phyloP scores from a whole-genome alignment of 2,113 vertebrate genomes.

The Cichladusa arquata region DNA sequence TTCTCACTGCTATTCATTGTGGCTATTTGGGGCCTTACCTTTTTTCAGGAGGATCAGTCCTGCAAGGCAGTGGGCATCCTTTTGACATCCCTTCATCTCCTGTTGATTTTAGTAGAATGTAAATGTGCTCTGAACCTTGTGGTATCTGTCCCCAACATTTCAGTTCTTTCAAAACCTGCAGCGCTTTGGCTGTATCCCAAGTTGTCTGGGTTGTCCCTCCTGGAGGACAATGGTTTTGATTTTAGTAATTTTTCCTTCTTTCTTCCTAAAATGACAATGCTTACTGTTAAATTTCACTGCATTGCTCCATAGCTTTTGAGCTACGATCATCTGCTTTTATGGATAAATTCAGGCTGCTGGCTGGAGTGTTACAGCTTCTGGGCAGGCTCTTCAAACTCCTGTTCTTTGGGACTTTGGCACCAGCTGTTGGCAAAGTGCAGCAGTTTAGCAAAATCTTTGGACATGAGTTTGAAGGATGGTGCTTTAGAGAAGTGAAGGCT shows the following conservation, averaged over 20 bases:
- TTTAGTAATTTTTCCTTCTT: constrained; percentile 15
- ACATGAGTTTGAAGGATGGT: neutral
- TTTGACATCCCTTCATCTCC: neutral
- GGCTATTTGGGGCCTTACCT: neutral
- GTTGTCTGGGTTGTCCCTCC: neutral
- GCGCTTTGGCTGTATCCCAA: neutral
- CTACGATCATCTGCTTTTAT: neutral
- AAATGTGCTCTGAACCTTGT: neutral
- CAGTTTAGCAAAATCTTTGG: neutral
- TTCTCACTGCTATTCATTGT: neutral
- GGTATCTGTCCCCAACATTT: neutral
- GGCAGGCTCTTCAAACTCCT: neutral
- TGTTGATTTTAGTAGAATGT: neutral
- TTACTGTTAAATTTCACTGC: neutral
- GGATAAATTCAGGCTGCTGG: neutral
- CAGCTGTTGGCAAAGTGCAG: neutral
- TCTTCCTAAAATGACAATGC: neutral
- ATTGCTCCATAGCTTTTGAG: neutral
- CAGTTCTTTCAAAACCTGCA: neutral
- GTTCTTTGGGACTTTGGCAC: neutral
- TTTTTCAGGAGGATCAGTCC: neutral
- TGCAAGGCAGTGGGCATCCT: neutral
- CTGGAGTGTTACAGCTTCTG: neutral
- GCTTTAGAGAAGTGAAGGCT: neutral
- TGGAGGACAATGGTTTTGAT: neutral